Base-by-base conservation (phyloP, 2,888 invertebrate genomes). In the Dyspetes luteomarginatus region DNA sequence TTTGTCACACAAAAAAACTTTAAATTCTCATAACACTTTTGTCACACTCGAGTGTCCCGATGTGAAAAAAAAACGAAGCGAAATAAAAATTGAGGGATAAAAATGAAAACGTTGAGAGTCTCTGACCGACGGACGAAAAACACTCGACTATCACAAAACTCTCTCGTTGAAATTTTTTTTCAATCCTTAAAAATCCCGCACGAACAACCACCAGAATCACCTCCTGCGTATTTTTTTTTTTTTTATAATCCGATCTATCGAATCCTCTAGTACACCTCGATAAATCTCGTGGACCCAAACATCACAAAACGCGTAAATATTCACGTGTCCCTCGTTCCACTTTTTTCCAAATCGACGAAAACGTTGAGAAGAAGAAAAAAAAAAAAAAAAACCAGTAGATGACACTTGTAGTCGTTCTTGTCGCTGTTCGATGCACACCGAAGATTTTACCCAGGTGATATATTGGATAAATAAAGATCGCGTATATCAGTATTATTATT, bases 381-480 rank as follows among this genome's bases (percentile, higher is more conserved):
- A 4, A 24, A 9, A 65, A 28, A 60, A 22, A 4, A 1, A 48
- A 30, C 45, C 28, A 24, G 45, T 45, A 43, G 62, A 55, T 71
- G 65, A 71, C 75, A 80, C 75, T 79, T 65, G n/a, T n/a, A n/a
- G n/a, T n/a, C n/a, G n/a, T n/a, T n/a, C n/a, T n/a, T n/a, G 71
- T 81, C 76, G 72, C 56, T 72, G 80, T 72, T 76, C 52, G 80
- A 62, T 73, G 80, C 76, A 45, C 76, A 81, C 80, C 45, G 72
- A 26, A 62, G 17, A 67, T 62, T 81, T 36, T 56, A 4, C 19
- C 62, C 43, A 62, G 30, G 58, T 58, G 78, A 78, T 68, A 22
- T 76, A 80, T 81, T 74, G 72, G 73, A 50, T 50, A 41, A 72
- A 60, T 36, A 36, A 36, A 7, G 7, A 17, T 24, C 12, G 17